phyloP scores from a whole-genome alignment of 2,113 vertebrate species.

The Erpornis zantholeuca region DNA sequence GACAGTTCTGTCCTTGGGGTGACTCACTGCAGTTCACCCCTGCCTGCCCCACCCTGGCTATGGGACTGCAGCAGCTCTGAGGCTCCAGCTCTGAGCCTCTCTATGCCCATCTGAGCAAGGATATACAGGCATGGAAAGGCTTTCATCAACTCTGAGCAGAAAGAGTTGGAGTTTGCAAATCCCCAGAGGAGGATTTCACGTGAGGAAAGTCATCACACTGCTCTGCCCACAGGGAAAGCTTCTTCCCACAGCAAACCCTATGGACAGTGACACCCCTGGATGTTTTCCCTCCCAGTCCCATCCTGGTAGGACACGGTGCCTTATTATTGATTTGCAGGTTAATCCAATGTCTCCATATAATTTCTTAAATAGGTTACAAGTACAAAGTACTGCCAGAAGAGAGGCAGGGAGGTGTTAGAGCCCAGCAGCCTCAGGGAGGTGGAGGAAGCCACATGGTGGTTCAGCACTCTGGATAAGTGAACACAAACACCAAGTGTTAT shows the following conservation, averaged over 20 bases:
- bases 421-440: fast-evolving
- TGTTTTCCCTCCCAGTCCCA: background rate
- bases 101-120: background rate
- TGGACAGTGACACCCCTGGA: fast-evolving
- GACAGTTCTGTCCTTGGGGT: background rate
- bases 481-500: background rate
- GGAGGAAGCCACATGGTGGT: fast-evolving
- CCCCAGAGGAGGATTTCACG: background rate
- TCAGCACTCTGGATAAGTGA: background rate
- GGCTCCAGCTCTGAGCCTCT: background rate
- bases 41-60: fast-evolving
- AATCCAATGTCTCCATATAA: background rate
- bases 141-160: background rate
- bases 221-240: background rate
- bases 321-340: background rate
- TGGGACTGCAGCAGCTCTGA: background rate
- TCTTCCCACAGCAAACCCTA: background rate
- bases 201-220: background rate
- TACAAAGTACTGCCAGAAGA: background rate
- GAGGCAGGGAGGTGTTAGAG: background rate
- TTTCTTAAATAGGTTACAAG: background rate
- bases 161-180: background rate
- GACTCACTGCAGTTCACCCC: fast-evolving
- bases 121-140: background rate
- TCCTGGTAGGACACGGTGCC: fast-evolving